Evolutionary conservation across 2,113 vertebrate genomes (phyloP), one percentile per base, ranked within the genome.

Genomic region (Ammodytes dubius): DNA sequence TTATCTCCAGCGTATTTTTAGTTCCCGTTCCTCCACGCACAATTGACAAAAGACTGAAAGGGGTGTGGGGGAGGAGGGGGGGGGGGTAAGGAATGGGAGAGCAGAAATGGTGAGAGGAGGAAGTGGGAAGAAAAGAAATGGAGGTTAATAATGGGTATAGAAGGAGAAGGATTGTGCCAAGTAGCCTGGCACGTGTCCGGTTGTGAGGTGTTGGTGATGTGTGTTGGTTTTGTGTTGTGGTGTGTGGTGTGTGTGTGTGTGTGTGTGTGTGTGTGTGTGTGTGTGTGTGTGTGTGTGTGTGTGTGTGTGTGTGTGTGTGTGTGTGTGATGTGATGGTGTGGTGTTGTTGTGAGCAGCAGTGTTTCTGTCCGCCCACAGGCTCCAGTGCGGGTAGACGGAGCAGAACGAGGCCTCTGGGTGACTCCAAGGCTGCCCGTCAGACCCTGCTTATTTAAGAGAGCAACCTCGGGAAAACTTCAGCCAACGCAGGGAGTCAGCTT

Each of bases 1-100:
- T 92, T 85, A 88, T 85, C 79, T 15, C 82, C 2, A 13, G 53
- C 59, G 15, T 88, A 90, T 90, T 93, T 92, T 91, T 87, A 85
- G 87, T 80, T 86, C 64, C 53, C 46, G 49, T 82, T 81, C 74
- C 80, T 82, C 60, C 81, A 78, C 80, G 73, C 70, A 12, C 72
- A 84, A 79, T 89, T 83, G 86, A 85, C 69, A 74, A 81, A 77
- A 83, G 74, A 84, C 56, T 59, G 53, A 47, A 47, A 59, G 61
- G 7, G 45, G 58, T 54, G 8, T 13, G 17, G 58, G 53, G 53
- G 46, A 65, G 5, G 45, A 53, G 59, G 8, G 13, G 42, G n/a
- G 17, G 58, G 53, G 53, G 46, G 46, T 43, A 35, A 37, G 12
- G 40, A 54, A 50, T 63, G 4, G 59, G 40, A 14, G 69, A 72